Evolutionary conservation across 1,140 invertebrate genomes (phyloP).

Genomic region (Marisa cornuarietis): DNA sequence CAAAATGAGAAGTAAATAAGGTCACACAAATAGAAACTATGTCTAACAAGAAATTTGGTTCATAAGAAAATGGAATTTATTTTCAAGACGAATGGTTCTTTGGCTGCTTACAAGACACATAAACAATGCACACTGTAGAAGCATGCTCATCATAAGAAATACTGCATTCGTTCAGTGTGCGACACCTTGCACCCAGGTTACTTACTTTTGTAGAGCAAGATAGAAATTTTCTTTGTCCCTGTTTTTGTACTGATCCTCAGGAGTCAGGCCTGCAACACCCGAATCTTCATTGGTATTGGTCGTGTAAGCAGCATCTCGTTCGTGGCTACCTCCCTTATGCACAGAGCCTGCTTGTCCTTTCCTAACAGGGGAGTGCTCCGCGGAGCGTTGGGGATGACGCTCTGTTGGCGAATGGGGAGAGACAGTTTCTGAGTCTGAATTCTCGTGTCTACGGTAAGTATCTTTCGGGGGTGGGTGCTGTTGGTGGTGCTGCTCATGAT

Average conservation of each 20-base stretch:
- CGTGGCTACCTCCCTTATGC: constrained; percentile 14
- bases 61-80: too few relatives aligned
- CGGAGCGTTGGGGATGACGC: constrained; percentile 27
- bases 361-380: constrained; percentile 20
- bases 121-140: too few relatives aligned
- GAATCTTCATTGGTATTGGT: constrained; percentile 47
- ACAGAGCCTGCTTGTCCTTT: constrained; percentile 5
- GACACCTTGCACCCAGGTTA: background rate
- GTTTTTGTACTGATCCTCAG: constrained; percentile 41
- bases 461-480: background rate
- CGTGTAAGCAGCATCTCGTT: constrained; percentile 34
- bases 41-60: too few relatives aligned
- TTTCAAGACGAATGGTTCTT: too few relatives aligned
- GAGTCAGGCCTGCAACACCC: constrained; percentile 43
- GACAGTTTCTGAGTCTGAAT: background rate
- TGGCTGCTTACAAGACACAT: too few relatives aligned
- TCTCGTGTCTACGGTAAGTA: background rate
- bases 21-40: too few relatives aligned
- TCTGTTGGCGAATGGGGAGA: constrained; percentile 4
- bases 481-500: background rate
- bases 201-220: constrained; percentile 33
- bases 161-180: too few relatives aligned
- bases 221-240: constrained; percentile 23
- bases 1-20: too few relatives aligned
- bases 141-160: too few relatives aligned